phyloP scores from a whole-genome alignment of 2,113 vertebrate species.

The Chlorodrepanis virens region DNA sequence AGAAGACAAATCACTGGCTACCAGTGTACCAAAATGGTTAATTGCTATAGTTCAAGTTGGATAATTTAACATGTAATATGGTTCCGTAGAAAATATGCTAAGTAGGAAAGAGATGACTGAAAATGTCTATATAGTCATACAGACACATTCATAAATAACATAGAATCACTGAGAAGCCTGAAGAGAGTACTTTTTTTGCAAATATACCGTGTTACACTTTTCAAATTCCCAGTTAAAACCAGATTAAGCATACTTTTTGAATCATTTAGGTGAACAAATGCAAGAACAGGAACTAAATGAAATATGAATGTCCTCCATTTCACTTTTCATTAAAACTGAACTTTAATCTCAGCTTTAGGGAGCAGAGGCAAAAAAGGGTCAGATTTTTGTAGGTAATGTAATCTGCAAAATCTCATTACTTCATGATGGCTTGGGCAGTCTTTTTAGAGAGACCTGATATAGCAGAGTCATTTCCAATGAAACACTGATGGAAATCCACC shows the following conservation, averaged over 20 bases:
- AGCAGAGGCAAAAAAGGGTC: neutral
- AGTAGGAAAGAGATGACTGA: neutral
- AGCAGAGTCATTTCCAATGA: neutral
- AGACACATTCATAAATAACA: neutral
- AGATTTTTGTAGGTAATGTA: neutral
- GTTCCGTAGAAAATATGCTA: neutral
- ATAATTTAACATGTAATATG: neutral
- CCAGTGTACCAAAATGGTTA: neutral
- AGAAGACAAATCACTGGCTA: neutral
- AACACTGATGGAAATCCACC: neutral
- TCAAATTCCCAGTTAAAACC: neutral
- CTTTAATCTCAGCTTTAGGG: neutral
- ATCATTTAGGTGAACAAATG: neutral
- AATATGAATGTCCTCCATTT: neutral
- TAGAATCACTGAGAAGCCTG: neutral
- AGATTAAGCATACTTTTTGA: neutral
- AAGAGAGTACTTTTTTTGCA: neutral
- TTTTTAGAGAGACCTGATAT: neutral
- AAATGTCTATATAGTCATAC: neutral
- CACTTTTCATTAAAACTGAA: neutral
- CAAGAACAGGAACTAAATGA: neutral
- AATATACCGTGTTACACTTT: neutral
- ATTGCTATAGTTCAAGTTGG: neutral
- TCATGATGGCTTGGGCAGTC: neutral
- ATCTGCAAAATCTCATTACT: neutral